These are phyloP conservation scores for Pogoniulus pusillus DNA, from an alignment of 2,797 vertebrate species.

Conservation along the genomic window DNA sequence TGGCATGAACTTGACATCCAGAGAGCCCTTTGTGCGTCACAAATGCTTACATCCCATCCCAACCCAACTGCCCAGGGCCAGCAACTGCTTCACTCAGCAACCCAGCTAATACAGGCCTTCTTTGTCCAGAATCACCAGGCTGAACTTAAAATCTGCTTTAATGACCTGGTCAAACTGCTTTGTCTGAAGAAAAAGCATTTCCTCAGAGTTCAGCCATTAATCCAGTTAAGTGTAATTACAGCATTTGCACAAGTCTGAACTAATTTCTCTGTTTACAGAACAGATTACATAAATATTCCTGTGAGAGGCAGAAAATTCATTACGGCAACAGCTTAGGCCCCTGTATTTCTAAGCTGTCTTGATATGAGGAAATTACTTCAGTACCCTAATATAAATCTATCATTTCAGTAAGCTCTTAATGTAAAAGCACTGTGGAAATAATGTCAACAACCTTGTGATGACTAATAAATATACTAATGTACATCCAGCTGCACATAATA, in stretches of 20 bases:
- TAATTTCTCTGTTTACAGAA: slow-evolving; percentile 67
- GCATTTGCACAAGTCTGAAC: slow-evolving; percentile 57
- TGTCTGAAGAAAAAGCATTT: slow-evolving; percentile 48
- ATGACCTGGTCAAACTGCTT: slow-evolving; percentile 35
- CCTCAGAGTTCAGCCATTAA: slow-evolving; percentile 58
- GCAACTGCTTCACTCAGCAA: not conserved
- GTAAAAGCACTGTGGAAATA: slow-evolving; percentile 61
- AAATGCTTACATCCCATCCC: not conserved
- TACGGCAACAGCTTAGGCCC: slow-evolving; percentile 48
- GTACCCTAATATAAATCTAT: slow-evolving; percentile 50
- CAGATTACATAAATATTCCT: slow-evolving; percentile 65
- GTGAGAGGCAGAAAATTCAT: slow-evolving; percentile 64
- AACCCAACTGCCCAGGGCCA: not conserved
- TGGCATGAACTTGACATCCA: not conserved
- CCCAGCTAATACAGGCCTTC: not conserved
- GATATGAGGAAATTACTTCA: slow-evolving; percentile 60
- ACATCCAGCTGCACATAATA: slow-evolving; percentile 50
- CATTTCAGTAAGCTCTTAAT: slow-evolving; percentile 52
- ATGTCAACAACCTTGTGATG: slow-evolving; percentile 61
- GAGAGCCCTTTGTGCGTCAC: not conserved
- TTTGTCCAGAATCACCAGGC: not conserved
- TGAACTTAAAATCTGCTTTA: not conserved
- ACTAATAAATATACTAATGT: slow-evolving; percentile 60
- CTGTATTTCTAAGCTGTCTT: slow-evolving; percentile 59
- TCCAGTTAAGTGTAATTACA: slow-evolving; percentile 67